Base-by-base conservation (phyloP, 2,797 vertebrate genomes). In the Amphiprion clarkii region DNA sequence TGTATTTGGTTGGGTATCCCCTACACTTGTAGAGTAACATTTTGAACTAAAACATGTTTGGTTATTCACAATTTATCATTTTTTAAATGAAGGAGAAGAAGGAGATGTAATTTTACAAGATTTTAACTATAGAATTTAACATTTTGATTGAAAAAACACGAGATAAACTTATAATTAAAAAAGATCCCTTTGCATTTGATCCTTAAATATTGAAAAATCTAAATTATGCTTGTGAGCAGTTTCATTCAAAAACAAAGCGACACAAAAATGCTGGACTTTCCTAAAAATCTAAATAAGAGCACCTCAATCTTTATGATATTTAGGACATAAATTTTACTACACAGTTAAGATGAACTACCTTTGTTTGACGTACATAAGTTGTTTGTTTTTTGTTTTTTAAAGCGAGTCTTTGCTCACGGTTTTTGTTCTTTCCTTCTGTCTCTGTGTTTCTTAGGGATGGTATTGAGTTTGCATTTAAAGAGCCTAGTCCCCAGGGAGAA, bases 401-500 rank as follows among this genome's bases (percentile, higher is more conserved):
- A 27, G 27, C 46, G 39, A n/a, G 39, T 53, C 29, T 53, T 21
- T 36, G 16, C 63, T 85, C 31, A 79, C 56, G 3, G 6, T 52
- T n/a, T 71, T 61, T 66, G 2, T 46, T 77, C 25, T 66, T 39
- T 1, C 40, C 51, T 16, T 75, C 7, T 71, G 9, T 64, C 55
- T 75, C 1, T 51, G 2, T 68, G 6, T 68, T 14, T 80, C 7
- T 36, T 83, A 99, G 98, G 92, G 97, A 99, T 89, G 98, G 98
- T 61, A 99, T 99, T 63, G 98, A 99, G 94, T 99, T 99, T 96
- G 96, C 98, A 57, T 99, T 99, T 92, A 99, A 99, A 90, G 98
- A 99, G 19, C 96, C 96, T 51, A 99, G 97, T 92, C 97, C 97
- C 67, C 97, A 99, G 91, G 98, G 98, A 87, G 97, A 99, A 79